phyloP scores from a whole-genome alignment of 2,113 vertebrate genomes.

The Chaetodon trifascialis region DNA sequence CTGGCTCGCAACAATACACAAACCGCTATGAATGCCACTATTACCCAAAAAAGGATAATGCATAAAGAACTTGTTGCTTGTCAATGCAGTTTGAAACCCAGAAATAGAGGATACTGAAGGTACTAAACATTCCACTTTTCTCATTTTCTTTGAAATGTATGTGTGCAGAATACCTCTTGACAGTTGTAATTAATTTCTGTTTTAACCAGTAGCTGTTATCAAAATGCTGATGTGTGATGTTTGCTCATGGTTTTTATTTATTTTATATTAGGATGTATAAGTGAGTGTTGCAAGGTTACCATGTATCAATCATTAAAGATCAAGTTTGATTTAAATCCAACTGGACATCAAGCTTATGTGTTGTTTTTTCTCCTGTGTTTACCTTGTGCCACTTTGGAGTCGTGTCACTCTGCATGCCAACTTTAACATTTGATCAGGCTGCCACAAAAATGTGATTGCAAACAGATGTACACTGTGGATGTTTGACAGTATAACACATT shows the following conservation, averaged over 20 bases:
- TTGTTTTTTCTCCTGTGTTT: background rate
- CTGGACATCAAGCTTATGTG: background rate
- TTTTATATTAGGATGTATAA: slow-evolving; percentile 83
- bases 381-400: background rate
- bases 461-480: background rate
- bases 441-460: background rate
- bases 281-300: slow-evolving; percentile 81
- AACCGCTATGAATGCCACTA: slow-evolving; percentile 45
- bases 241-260: slow-evolving; percentile 80
- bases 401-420: background rate
- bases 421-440: background rate
- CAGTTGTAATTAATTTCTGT: slow-evolving; percentile 77
- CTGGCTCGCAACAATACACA: slow-evolving; percentile 45
- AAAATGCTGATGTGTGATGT: slow-evolving; percentile 80
- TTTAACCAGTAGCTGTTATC: slow-evolving; percentile 75
- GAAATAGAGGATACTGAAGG: slow-evolving; percentile 69
- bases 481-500: background rate
- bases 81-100: slow-evolving; percentile 72
- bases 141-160: slow-evolving; percentile 68
- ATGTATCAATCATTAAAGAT: slow-evolving; percentile 86
- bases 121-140: slow-evolving; percentile 82
- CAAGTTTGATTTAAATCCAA: slow-evolving; percentile 74
- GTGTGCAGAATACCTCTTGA: slow-evolving; percentile 79
- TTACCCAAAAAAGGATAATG: slow-evolving; percentile 50
- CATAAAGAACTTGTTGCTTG: slow-evolving; percentile 71